Percentiles rank a stretch among this genome's conserved stretches.
Evolutionary conservation across 2,113 vertebrate species (phyloP).

Genomic region (Nesoenas mayeri): DNA sequence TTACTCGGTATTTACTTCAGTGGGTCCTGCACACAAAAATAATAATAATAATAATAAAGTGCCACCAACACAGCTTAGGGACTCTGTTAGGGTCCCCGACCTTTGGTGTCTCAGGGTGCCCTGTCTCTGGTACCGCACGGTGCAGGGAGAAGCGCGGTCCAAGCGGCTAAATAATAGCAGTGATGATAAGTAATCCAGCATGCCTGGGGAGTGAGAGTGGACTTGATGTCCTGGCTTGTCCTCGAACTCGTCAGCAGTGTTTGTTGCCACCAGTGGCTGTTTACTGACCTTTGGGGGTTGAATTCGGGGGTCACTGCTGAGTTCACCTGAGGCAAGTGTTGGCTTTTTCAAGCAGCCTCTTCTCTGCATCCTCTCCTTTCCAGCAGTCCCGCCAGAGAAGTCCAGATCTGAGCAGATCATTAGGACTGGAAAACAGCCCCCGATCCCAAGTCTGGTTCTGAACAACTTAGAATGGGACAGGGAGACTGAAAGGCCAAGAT

Average conservation of each 20-base stretch:
- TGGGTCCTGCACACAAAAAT: slow-evolving; percentile 36
- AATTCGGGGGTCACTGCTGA: not conserved
- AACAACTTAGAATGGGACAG: not conserved
- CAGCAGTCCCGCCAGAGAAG: not conserved
- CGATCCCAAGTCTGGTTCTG: not conserved
- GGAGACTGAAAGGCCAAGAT: not conserved
- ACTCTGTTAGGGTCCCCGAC: not conserved
- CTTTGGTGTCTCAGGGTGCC: not conserved
- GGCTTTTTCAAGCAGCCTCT: not conserved
- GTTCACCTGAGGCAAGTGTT: not conserved
- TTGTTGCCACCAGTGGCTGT: not conserved
- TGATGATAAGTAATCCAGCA: not conserved
- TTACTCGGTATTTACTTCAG: slow-evolving; percentile 66
- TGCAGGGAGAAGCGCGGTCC: not conserved
- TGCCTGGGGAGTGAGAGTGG: not conserved
- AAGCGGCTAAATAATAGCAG: not conserved
- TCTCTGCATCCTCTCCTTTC: not conserved
- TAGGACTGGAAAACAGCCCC: not conserved
- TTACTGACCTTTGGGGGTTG: not conserved
- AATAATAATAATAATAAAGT: not conserved
- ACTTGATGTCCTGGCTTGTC: not conserved
- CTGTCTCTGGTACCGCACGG: not conserved
- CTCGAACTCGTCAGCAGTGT: not conserved
- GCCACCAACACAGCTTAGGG: not conserved
- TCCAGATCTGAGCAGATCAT: not conserved